Evolutionary conservation across 2,888 invertebrate species (phyloP).

Genomic region (Chloromyia formosa): DNA sequence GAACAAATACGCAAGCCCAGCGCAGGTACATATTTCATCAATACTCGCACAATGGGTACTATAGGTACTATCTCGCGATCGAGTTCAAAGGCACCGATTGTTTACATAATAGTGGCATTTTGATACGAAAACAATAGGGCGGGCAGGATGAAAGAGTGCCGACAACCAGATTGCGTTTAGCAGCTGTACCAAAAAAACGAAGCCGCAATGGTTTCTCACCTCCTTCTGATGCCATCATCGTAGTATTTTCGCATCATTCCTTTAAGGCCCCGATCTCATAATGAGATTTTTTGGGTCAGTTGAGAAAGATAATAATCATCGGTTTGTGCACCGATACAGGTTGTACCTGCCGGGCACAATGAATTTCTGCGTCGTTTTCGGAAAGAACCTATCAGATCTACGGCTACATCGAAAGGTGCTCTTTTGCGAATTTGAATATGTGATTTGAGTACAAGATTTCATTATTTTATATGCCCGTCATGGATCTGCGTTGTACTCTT

Average conservation of each 20-base stretch:
- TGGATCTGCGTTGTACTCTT: too few species aligned
- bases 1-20: conserved; percentile 5
- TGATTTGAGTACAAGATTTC: too few species aligned
- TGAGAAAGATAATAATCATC: conserved; percentile 10
- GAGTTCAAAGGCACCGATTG: conserved; percentile 72
- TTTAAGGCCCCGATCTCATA: neutral
- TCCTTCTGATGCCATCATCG: conserved; percentile 5
- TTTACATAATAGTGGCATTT: conserved; percentile 77
- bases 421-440: too few species aligned
- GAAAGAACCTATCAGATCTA: too few species aligned
- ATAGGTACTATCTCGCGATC: conserved; percentile 60
- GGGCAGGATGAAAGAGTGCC: conserved; percentile 62
- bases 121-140: conserved; percentile 66
- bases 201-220: conserved; percentile 31
- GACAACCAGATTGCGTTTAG: conserved; percentile 49
- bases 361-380: too few species aligned
- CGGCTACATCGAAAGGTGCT: too few species aligned
- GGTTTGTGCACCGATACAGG: neutral
- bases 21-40: neutral
- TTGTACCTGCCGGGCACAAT: neutral
- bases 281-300: conserved; percentile 2
- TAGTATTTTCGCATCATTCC: neutral
- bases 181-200: conserved; percentile 31
- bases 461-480: too few species aligned
- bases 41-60: neutral